Evolutionary conservation across 1,140 invertebrate species (phyloP), one percentile per base, ranked within the genome.

Genomic region (Samia ricini): DNA sequence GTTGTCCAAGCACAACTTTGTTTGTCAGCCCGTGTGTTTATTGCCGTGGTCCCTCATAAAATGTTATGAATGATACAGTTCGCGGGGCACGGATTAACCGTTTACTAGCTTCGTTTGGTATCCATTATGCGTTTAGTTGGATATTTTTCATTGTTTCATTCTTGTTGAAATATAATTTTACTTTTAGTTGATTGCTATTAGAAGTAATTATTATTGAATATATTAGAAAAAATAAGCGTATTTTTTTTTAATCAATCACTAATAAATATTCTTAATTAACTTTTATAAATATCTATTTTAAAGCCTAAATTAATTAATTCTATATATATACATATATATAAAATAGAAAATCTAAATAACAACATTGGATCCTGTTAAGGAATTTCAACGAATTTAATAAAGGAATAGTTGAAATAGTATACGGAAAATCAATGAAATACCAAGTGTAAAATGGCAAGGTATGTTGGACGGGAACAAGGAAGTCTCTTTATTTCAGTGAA

Each of bases 361-460:
- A 42, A 42, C 15, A 42, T 42, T 15, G 15, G 12, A 42, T 26
- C n/a, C n/a, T 18, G 36, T 19, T 4, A 18, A 21, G 24, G 20
- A 15, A n/a, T 50, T 18, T 23, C 6, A n/a, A 8, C 24, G 20
- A 59, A 21, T 49, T 59, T 49, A 59, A 59, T 59, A 59, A 59
- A 23, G 57, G 22, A 50, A 59, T 59, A 50, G 57, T 59, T 59
- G 57, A 33, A 59, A 59, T 50, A 50, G 57, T 59, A 50, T 18
- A 59, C 20, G 57, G 36, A 7, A 50, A 59, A 59, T 59, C 42
- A 22, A 59, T 33, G 20, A 50, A 59, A 59, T 59, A 50, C 57
- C 77, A 74, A 84, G 77, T 85, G 79, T 85, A 81, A 81, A 85
- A 74, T 69, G 72, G 36, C 48, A 59, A 23, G 73, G 65, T 66